These are phyloP conservation scores for Acrocephalus arundinaceus DNA, from an alignment of 2,113 vertebrate species.

Conservation along the genomic window DNA sequence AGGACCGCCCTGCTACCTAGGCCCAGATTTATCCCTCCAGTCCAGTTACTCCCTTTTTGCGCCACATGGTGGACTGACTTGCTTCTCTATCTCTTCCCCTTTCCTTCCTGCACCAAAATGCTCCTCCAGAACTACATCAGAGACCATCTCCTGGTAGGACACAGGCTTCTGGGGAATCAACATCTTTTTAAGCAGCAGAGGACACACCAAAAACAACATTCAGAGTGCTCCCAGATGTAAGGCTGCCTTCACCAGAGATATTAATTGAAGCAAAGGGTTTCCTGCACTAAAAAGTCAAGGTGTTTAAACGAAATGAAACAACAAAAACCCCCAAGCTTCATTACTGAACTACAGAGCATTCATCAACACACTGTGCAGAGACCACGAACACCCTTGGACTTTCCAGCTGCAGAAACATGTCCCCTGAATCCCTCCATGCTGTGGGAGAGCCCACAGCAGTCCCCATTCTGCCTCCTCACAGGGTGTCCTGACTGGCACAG, in stretches of 20 bases:
- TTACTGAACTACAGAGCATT: not conserved
- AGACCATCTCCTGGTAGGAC: not conserved
- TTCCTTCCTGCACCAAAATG: not conserved
- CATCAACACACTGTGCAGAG: not conserved
- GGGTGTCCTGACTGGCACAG: not conserved
- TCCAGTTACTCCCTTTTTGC: not conserved
- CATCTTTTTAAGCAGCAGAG: not conserved
- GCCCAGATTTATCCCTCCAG: not conserved
- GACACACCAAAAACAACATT: not conserved
- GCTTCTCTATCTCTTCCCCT: not conserved
- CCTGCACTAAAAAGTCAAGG: not conserved
- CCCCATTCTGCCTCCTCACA: not conserved
- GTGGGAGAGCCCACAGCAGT: not conserved
- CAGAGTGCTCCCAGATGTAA: not conserved
- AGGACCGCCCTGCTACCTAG: rapidly evolving
- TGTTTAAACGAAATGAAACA: not conserved
- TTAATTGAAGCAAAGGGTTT: not conserved
- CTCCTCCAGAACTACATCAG: not conserved
- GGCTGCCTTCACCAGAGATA: not conserved
- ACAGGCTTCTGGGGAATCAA: not conserved
- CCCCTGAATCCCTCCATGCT: rapidly evolving
- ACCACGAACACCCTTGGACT: rapidly evolving
- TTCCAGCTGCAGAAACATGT: not conserved
- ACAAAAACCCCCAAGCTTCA: not conserved
- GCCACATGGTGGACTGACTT: not conserved